Evolutionary conservation across 2,888 invertebrate species (phyloP), one percentile per base, ranked within the genome.

Genomic region (Chesias legatella): DNA sequence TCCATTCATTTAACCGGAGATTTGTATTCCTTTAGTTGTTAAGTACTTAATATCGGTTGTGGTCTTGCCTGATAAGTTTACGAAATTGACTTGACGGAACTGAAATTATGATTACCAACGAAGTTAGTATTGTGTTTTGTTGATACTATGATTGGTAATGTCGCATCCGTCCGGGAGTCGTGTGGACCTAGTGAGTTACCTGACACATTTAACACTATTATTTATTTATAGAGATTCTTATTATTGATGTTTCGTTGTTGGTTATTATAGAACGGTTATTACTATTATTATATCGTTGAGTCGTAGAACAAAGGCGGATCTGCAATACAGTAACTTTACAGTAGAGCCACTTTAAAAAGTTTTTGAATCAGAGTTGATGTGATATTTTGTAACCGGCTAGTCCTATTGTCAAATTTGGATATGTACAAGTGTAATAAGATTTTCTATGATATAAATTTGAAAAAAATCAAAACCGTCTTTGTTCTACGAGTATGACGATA

Each of bases 11-110:
- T 63, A 53, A 61, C 60, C 60, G 66, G 71, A 77, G 67, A 74
- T 73, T 73, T 75, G 75, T 83, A 88, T 88, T 88, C 88, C 88
- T 82, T 79, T 89, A 88, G 86, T 71, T 73, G 58, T 69, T 86
- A 86, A 86, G 88, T 88, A 89, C 88, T 88, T 88, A 88, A 83
- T 88, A 86, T 88, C 82, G 88, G 89, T 89, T 89, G 88, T 89
- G 89, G 88, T 89, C 89, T 89, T 89, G 89, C 89, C 88, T 88
- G 85, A 85, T 88, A 89, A 85, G 86, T 86, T 85, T 78, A 84
- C 79, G 68, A 80, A 82, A 82, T 78, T 75, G 72, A 79, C 75
- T 79, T 78, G 78, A 76, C 78, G 82, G 80, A 82, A 79, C 75
- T 81, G 82, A 83, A 85, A 79, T 84, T 79, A 79, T 71, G 81